Evolutionary conservation across 2,797 vertebrate species (phyloP).

Genomic region (Malacoctenus gilli): DNA sequence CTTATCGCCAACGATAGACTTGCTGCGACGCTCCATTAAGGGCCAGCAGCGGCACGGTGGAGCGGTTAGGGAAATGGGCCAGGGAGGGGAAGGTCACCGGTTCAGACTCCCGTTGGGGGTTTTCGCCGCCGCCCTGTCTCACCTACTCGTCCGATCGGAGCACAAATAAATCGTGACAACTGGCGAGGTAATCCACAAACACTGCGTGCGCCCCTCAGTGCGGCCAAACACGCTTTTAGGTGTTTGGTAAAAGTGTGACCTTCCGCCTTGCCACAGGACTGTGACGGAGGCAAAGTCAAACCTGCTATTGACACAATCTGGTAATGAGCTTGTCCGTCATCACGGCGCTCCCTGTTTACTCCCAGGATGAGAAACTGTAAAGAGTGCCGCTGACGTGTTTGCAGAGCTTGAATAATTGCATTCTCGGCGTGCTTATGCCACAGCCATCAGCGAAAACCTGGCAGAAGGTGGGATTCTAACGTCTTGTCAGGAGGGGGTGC

Average conservation of each 20-base stretch:
- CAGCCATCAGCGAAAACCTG: constrained; percentile 13
- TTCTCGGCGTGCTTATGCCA: constrained; percentile 3
- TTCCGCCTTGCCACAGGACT: neutral
- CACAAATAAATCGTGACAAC: constrained; percentile 49
- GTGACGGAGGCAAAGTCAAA: constrained; percentile 48
- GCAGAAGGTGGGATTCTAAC: constrained; percentile 43
- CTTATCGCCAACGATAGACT: constrained; percentile 71
- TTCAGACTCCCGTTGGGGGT: constrained; percentile 67
- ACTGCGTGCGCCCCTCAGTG: constrained; percentile 6
- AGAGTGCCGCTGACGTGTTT: constrained; percentile 42
- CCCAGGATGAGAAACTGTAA: constrained; percentile 41
- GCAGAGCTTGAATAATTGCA: constrained; percentile 43
- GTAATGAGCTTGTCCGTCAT: constrained; percentile 65
- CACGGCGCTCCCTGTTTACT: constrained; percentile 42
- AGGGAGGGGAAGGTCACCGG: constrained; percentile 71
- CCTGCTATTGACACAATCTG: constrained; percentile 44
- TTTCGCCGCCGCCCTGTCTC: constrained; percentile 35
- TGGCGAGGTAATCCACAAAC: constrained; percentile 30
- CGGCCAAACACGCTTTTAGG: constrained; percentile 30
- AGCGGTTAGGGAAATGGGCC: constrained; percentile 78
- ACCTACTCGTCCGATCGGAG: constrained; percentile 31
- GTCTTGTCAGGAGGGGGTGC: constrained; percentile 55
- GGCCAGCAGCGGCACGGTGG: constrained; percentile 60
- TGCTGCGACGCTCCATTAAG: constrained; percentile 73
- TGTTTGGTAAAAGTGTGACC: constrained; percentile 31